phyloP scores from a whole-genome alignment of 2,888 invertebrate genomes.

The Spisula subtruncata region DNA sequence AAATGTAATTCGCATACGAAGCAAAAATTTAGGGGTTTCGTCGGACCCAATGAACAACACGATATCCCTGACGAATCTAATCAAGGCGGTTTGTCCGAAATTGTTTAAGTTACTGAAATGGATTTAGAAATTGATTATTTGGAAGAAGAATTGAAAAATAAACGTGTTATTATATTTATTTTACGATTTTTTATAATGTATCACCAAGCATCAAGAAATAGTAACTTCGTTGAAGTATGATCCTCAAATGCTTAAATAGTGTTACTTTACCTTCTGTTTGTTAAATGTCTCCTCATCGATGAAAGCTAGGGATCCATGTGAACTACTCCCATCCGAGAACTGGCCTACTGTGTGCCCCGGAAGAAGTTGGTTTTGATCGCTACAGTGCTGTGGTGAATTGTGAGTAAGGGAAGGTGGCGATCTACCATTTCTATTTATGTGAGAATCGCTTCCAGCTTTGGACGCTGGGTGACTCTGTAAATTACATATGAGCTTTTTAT shows the following conservation, averaged over 20 bases:
- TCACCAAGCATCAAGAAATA: too few relatives aligned
- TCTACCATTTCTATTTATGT: conserved; percentile 56
- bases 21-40: not conserved
- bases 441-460: conserved; percentile 61
- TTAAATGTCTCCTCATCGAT: conserved; percentile 67
- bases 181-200: too few relatives aligned
- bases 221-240: too few relatives aligned
- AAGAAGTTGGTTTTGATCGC: conserved; percentile 68
- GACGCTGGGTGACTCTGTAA: conserved; percentile 66
- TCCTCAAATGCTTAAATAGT: too few relatives aligned
- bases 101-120: too few relatives aligned
- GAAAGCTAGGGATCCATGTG: conserved; percentile 67
- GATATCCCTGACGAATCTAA: too few relatives aligned
- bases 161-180: too few relatives aligned
- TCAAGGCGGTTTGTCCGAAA: too few relatives aligned
- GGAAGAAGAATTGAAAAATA: too few relatives aligned
- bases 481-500: conserved; percentile 14
- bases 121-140: too few relatives aligned
- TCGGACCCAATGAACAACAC: too few relatives aligned
- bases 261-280: conserved; percentile 36
- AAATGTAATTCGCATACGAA: not conserved
- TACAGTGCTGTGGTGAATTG: conserved; percentile 60
- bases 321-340: conserved; percentile 60
- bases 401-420: conserved; percentile 54
- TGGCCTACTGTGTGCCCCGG: conserved; percentile 47